Conservation (phyloP, 2,888 invertebrate genomes). For the Troides aeacus region DNA sequence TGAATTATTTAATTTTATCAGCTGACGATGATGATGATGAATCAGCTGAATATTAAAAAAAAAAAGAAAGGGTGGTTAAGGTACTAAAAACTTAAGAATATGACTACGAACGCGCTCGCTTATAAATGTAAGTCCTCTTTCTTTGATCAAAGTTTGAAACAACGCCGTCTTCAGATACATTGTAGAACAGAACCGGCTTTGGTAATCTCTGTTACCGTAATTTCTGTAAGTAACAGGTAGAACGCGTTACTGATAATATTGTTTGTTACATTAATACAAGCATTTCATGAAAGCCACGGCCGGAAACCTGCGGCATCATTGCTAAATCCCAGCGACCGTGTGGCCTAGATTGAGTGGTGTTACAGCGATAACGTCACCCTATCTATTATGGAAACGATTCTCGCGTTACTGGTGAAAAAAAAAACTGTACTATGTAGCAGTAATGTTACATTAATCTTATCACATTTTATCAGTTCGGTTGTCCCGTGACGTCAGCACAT, state of each 20-base stretch:
- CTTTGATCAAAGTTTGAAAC: no score
- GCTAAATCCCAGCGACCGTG: slow-evolving; percentile 20
- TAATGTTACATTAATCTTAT: slow-evolving; percentile 17
- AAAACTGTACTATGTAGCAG: not conserved
- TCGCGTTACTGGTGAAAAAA: slow-evolving; percentile 31
- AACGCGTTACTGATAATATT: not conserved
- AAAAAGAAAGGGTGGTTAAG: no score
- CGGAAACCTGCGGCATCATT: not conserved
- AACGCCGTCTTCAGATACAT: no score
- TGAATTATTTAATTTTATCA: no score
- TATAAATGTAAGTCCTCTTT: no score
- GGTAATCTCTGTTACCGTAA: no score
- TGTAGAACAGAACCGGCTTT: no score
- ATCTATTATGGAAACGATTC: slow-evolving; percentile 36
- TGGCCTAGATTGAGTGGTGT: slow-evolving; percentile 25
- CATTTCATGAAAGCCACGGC: not conserved
- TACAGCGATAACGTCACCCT: slow-evolving; percentile 23
- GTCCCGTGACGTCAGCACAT: slow-evolving; percentile 20
- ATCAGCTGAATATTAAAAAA: no score
- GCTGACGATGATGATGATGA: no score
- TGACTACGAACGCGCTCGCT: no score
- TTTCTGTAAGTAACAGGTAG: no score
- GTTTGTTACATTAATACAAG: not conserved
- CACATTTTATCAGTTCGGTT: slow-evolving; percentile 22
- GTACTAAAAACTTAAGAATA: no score